Evolutionary conservation across 1,140 invertebrate species (phyloP).

Genomic region (Drosophila eugracilis): DNA sequence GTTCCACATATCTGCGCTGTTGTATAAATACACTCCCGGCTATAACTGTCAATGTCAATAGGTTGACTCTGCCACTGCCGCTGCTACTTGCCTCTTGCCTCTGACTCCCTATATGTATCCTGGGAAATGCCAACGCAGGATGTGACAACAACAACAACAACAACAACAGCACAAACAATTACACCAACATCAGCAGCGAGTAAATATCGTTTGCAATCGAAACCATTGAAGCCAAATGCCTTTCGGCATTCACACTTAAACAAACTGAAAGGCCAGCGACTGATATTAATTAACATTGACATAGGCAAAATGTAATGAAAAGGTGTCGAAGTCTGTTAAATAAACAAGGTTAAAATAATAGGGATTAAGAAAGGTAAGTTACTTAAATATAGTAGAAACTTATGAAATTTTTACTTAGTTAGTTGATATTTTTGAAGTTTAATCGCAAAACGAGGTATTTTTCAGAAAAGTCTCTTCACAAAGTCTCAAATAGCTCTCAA

Average conservation of each 20-base stretch:
- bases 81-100: too few relatives aligned
- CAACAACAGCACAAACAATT: slow-evolving; percentile 14
- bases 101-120: slow-evolving; percentile 6
- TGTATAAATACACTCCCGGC: slow-evolving; percentile 68
- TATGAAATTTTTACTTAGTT: too few relatives aligned
- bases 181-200: slow-evolving; percentile 8
- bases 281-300: neutral
- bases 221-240: slow-evolving; percentile 40
- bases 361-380: too few relatives aligned
- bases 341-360: too few relatives aligned
- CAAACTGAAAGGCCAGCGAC: neutral
- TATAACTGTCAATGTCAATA: slow-evolving; percentile 79
- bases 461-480: too few relatives aligned
- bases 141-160: slow-evolving; percentile 40
- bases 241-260: slow-evolving; percentile 19
- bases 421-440: too few relatives aligned
- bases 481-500: too few relatives aligned
- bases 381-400: too few relatives aligned
- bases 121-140: slow-evolving; percentile 58
- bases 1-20: slow-evolving; percentile 48
- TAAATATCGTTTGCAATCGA: slow-evolving; percentile 50
- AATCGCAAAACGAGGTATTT: too few relatives aligned
- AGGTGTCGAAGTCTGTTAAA: too few relatives aligned
- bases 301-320: too few relatives aligned
- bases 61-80: slow-evolving; percentile 13